Evolutionary conservation across 2,888 invertebrate genomes (phyloP).

Genomic region (Bruchidius siliquastri): DNA sequence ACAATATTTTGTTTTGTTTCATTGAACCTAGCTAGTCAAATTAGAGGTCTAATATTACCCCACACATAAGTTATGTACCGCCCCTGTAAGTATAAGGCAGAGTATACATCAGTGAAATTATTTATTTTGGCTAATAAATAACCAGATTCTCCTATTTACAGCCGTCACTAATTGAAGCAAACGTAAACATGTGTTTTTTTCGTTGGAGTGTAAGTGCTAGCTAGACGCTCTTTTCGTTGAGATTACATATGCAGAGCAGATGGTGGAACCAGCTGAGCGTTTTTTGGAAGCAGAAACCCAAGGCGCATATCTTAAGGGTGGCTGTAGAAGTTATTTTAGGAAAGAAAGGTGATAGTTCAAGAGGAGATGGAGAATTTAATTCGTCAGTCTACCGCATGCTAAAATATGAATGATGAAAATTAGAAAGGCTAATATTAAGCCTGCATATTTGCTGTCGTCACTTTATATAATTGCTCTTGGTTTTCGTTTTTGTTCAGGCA

Average conservation of each 20-base stretch:
- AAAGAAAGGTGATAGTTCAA: not conserved
- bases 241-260: slow-evolving; percentile 32
- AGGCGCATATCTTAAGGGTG: not conserved
- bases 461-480: too few relatives aligned
- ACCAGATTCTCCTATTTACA: slow-evolving; percentile 20
- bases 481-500: too few relatives aligned
- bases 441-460: too few relatives aligned
- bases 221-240: slow-evolving; percentile 19
- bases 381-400: not conserved
- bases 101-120: slow-evolving; percentile 14
- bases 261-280: slow-evolving; percentile 18
- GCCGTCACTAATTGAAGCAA: slow-evolving; percentile 31
- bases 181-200: slow-evolving; percentile 36
- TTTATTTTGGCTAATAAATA: slow-evolving; percentile 32
- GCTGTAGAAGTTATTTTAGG: not conserved
- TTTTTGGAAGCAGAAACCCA: not conserved
- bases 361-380: not conserved
- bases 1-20: too few relatives aligned
- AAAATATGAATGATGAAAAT: too few relatives aligned
- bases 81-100: not conserved
- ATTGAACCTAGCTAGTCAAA: too few relatives aligned
- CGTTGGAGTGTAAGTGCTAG: slow-evolving; percentile 30
- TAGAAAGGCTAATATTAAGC: too few relatives aligned
- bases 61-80: not conserved
- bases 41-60: too few relatives aligned